These are phyloP conservation scores for Bradypodion pumilum DNA, from an alignment of 2,797 vertebrate species.

Conservation along the genomic window DNA sequence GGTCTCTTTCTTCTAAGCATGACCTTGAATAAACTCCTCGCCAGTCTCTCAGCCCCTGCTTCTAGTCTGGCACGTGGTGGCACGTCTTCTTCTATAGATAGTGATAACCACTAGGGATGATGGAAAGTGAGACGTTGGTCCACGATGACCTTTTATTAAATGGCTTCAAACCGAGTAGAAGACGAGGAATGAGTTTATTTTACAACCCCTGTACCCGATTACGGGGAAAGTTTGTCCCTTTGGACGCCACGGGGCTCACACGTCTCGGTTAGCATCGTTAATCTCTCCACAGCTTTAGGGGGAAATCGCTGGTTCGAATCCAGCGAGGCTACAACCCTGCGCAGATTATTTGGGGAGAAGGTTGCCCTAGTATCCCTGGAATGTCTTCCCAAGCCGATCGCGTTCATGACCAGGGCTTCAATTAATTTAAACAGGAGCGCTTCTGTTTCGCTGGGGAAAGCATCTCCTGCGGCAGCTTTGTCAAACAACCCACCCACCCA, in stretches of 20 bases:
- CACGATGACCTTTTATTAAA: conserved; percentile 74
- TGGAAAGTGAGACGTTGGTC: conserved; percentile 54
- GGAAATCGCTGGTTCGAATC: not conserved
- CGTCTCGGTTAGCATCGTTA: not conserved
- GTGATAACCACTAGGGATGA: conserved; percentile 66
- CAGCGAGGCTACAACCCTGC: not conserved
- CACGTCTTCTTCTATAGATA: conserved; percentile 70
- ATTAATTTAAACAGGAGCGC: not conserved
- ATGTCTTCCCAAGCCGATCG: not conserved
- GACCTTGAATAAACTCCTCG: conserved; percentile 53
- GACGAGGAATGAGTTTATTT: conserved; percentile 62
- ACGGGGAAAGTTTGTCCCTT: too few relatives aligned
- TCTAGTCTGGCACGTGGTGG: conserved; percentile 47
- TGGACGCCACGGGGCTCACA: not conserved
- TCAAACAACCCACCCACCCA: not conserved
- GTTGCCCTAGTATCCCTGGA: not conserved
- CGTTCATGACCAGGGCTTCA: not conserved
- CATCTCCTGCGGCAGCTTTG: not conserved
- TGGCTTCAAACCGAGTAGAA: conserved; percentile 64
- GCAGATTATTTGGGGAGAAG: not conserved
- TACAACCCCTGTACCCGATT: conserved; percentile 25
- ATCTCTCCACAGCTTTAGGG: not conserved
- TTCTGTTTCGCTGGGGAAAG: not conserved
- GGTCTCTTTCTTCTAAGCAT: conserved; percentile 45
- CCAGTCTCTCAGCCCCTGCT: not conserved